phyloP scores from a whole-genome alignment of 1,140 invertebrate species.

The Zaprionus gabonicus region DNA sequence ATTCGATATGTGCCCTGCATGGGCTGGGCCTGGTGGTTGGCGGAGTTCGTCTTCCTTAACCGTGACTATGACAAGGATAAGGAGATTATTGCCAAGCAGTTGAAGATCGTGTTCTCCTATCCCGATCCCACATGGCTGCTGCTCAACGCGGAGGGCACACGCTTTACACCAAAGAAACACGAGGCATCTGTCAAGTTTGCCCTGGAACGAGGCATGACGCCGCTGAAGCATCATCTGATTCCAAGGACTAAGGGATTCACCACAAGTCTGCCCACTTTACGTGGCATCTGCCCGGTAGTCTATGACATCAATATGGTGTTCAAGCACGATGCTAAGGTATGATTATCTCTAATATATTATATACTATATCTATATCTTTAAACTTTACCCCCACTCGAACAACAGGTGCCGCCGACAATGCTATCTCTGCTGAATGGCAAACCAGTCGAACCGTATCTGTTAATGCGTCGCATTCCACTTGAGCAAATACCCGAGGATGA shows the following conservation, averaged over 20 bases:
- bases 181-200: conserved; percentile 95
- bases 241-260: conserved; percentile 97
- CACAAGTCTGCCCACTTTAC: conserved; percentile 89
- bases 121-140: conserved; percentile 95
- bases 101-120: conserved; percentile 93
- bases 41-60: conserved; percentile 96
- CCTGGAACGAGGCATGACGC: conserved; percentile 92
- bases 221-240: conserved; percentile 95
- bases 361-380: background rate
- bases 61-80: conserved; percentile 96
- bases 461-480: conserved; percentile 92
- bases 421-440: conserved; percentile 93
- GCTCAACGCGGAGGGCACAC: conserved; percentile 97
- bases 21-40: conserved; percentile 98
- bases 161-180: conserved; percentile 95
- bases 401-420: conserved; percentile 89
- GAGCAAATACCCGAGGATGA: conserved; percentile 92
- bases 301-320: conserved; percentile 94
- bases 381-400: background rate
- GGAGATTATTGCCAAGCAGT: conserved; percentile 91
- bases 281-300: conserved; percentile 91
- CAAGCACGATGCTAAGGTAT: conserved; percentile 86
- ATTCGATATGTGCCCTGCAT: conserved; percentile 96
- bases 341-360: background rate
- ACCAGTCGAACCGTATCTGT: conserved; percentile 90